Evolutionary conservation across 2,888 invertebrate species (phyloP).

Genomic region (Scotopteryx bipunctaria): DNA sequence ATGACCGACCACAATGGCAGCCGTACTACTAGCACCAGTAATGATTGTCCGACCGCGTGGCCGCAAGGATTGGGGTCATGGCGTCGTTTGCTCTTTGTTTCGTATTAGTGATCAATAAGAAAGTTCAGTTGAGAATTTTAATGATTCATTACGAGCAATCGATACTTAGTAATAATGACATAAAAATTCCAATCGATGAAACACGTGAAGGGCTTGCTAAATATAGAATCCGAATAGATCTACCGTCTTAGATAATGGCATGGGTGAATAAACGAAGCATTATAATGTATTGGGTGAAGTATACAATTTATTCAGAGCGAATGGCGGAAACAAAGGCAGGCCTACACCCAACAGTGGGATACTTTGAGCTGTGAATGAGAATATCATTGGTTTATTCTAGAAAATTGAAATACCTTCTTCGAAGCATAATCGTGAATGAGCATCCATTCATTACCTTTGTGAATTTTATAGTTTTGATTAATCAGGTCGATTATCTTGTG

Average conservation of each 20-base stretch:
- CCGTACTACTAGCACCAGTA: slow-evolving; percentile 21
- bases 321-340: too few relatives aligned
- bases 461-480: too few relatives aligned
- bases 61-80: slow-evolving; percentile 42
- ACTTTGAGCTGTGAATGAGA: too few relatives aligned
- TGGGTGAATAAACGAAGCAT: neutral
- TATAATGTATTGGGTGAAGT: neutral
- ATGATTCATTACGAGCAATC: slow-evolving; percentile 16
- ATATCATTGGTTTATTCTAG: too few relatives aligned
- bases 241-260: neutral
- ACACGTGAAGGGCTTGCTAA: slow-evolving; percentile 1
- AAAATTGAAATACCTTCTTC: too few relatives aligned
- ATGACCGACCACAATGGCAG: slow-evolving; percentile 33
- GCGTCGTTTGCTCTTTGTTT: slow-evolving; percentile 38
- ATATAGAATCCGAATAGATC: neutral
- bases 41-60: slow-evolving; percentile 38
- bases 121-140: slow-evolving; percentile 27
- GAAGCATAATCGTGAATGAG: too few relatives aligned
- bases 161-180: slow-evolving; percentile 1
- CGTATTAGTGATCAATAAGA: slow-evolving; percentile 37
- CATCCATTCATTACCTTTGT: too few relatives aligned
- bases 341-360: too few relatives aligned
- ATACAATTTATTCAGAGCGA: too few relatives aligned
- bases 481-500: too few relatives aligned
- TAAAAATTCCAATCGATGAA: neutral